Evolutionary conservation across 2,888 invertebrate species (phyloP), one percentile per base, ranked within the genome.

Genomic region (Tridacna crocea): DNA sequence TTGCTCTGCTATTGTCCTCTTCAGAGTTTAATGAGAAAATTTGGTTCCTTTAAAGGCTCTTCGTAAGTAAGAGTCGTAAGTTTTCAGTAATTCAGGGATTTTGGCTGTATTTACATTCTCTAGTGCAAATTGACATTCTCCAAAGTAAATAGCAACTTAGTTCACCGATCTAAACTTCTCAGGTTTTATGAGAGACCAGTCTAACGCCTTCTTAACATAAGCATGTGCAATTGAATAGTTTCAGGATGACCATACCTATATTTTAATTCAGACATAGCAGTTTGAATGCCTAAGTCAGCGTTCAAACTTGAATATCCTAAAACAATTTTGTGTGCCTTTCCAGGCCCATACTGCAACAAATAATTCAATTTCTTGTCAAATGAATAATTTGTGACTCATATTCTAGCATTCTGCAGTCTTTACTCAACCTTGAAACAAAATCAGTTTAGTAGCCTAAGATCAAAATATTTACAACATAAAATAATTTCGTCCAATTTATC

Each of bases 171-270:
- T 73, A 10, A 79, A 47, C 47, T 66, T 72, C 17, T 80, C 79
- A 22, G 60, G 22, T 22, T 74, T 83, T 10, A 82, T 70, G 0
- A 15, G 0, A 11, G 79, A 79, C 83, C 76, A 80, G 0, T 79
- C 61, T 24, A 80, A 26, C 4, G 77, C 77, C n/a, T 72, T 74
- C 47, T 74, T 66, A 24, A 80, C 74, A 36, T 77, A 80, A 10
- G 75, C 61, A 22, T 65, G 48, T 13, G 80, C 83, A 17, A 83
- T n/a, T n/a, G n/a, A n/a, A n/a, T 72, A 17, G 75, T 47, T 36
- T 77, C 74, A 1, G 72, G 13, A 22, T 83, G 80, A 17, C 83
- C 83, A 70, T 83, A 83, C 24, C 83, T 26, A 10, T 78, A 75
- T 24, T 74, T 27, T 24, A 81, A 77, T 48, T 77, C 77, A 0